Evolutionary conservation across 2,797 vertebrate genomes (phyloP).

Genomic region (Enteromius anoplus): DNA sequence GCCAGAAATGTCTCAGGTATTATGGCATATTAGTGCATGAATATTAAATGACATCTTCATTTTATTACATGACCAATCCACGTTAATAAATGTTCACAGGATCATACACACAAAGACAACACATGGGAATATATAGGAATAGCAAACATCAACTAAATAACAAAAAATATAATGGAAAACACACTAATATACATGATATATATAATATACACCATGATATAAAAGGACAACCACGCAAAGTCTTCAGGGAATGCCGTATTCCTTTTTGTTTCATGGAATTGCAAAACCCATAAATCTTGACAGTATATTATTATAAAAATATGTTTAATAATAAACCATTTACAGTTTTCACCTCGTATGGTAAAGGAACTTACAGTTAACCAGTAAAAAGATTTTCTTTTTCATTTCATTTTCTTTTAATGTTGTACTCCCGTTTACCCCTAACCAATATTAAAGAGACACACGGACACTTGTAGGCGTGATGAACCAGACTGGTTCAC

Average conservation of each 20-base stretch:
- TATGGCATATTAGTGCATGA: neutral
- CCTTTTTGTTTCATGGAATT: neutral
- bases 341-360: neutral
- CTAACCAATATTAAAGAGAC: neutral
- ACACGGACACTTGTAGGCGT: neutral
- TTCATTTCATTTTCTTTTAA: neutral
- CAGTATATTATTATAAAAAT: neutral
- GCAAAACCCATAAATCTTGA: neutral
- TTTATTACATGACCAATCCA: neutral
- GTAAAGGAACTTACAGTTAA: neutral
- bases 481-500: conserved; percentile 6
- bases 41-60: neutral
- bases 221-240: neutral
- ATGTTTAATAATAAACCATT: neutral
- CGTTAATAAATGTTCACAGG: neutral
- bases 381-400: neutral
- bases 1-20: neutral
- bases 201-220: neutral
- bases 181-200: neutral
- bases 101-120: neutral
- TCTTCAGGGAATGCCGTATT: neutral
- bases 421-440: neutral
- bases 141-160: neutral
- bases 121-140: neutral
- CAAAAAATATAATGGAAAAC: neutral